Conservation (phyloP, 2,113 vertebrate species). For the Pseudolaguvia tuberculata region DNA sequence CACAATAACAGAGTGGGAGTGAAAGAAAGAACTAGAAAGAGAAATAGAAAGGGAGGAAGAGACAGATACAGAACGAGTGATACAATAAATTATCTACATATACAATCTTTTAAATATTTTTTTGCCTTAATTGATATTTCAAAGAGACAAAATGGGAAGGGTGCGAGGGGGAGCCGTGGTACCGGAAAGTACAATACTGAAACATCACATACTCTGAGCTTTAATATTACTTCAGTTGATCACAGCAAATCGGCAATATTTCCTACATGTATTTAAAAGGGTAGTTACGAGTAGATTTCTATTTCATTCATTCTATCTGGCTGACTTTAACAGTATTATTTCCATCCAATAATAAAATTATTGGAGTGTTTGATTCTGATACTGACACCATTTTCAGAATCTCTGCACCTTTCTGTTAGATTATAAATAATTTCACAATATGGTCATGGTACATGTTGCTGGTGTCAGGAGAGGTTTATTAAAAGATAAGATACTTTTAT, state of each 20-base stretch:
- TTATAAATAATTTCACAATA: constrained; percentile 2
- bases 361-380: not conserved
- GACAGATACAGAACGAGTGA: too few relatives aligned
- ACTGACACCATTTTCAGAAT: not conserved
- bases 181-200: too few relatives aligned
- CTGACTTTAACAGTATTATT: not conserved
- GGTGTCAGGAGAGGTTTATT: constrained; percentile 6
- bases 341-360: not conserved
- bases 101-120: too few relatives aligned
- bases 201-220: not conserved
- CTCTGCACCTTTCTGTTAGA: constrained; percentile 4
- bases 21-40: too few relatives aligned
- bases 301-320: not conserved
- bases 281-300: not conserved
- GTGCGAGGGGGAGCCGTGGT: too few relatives aligned
- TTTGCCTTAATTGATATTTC: too few relatives aligned
- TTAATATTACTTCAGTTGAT: not conserved
- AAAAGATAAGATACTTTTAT: constrained; percentile 15
- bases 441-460: not conserved
- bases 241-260: not conserved
- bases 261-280: not conserved
- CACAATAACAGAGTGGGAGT: not conserved
- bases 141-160: too few relatives aligned
- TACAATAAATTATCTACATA: too few relatives aligned
- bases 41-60: too few relatives aligned